Base-by-base conservation (phyloP, 2,113 vertebrate species). In the Blennius ocellaris region DNA sequence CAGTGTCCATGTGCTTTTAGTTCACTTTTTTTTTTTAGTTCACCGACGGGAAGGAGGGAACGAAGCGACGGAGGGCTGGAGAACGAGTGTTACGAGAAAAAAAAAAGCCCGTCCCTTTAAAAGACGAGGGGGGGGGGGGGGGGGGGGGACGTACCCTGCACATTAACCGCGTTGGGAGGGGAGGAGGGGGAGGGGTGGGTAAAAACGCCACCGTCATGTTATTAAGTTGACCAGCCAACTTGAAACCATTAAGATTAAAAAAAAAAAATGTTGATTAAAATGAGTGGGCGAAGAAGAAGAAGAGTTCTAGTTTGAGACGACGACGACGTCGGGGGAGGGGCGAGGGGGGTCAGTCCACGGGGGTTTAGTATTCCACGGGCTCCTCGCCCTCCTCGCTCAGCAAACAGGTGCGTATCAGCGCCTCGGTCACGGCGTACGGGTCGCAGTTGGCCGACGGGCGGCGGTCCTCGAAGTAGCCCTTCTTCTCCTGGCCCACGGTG, bases 381-480 rank as follows among this genome's bases (percentile, higher is more conserved):
- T 97, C 95, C 0, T 98, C 96, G 0, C 97, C 96, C 5, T 95
- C 96, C 84, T 99, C 97, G 0, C 76, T 93, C 82, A 99, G 96
- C 66, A 99, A 92, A 92, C 97, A 98, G 0, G 97, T 99, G 80
- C 97, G 96, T 65, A 99, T 91, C 9, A 99, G 90, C 7, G 96
- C 97, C 88, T 98, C 97, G 0, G 96, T 99, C 89, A 99, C 96
- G 0, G 93, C 92, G 0, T 95, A 99, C 0, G 97, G 97, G 84
- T 99, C 96, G 0, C 97, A 99, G 91, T 99, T 99, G 92, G 97
- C 97, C 0, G 97, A 98, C 0, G 98, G 97, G 36, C 97, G 96
- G 41, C 97, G 96, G 89, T 99, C 98, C 91, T 99, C 97, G 0
- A 99, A 98, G 94, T 99, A 99, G 61, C 97, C 98, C 73, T 90